Percentiles rank a stretch among this genome's conserved stretches.
Evolutionary conservation across 2,113 vertebrate species (phyloP).

Genomic region (Petrocephalus microphthalmus): DNA sequence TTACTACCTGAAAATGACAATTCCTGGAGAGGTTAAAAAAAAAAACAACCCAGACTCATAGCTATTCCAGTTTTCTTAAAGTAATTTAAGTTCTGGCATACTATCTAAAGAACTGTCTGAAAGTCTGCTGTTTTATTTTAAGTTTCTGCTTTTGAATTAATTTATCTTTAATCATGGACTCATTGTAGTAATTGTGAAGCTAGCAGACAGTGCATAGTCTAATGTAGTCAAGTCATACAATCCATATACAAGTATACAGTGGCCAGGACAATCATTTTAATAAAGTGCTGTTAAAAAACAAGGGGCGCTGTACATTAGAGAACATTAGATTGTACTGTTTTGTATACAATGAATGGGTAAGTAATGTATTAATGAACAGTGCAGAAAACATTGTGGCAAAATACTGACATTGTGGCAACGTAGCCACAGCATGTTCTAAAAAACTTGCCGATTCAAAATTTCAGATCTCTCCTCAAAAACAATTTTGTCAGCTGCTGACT

Average conservation of each 20-base stretch:
- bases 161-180: background rate
- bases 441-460: background rate
- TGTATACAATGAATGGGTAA: background rate
- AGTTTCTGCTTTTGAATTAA: background rate
- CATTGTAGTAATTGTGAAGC: background rate
- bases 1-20: background rate
- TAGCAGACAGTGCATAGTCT: background rate
- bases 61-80: background rate
- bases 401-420: background rate
- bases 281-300: background rate
- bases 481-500: background rate
- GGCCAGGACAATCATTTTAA: background rate
- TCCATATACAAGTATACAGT: background rate
- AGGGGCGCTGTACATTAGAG: too few relatives aligned
- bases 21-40: background rate
- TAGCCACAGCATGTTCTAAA: background rate
- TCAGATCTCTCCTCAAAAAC: background rate
- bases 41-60: background rate
- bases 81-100: background rate
- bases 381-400: background rate
- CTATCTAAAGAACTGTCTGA: background rate
- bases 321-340: background rate
- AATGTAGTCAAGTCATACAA: background rate
- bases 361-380: background rate
- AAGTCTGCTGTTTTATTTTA: background rate